Evolutionary conservation across 2,888 invertebrate genomes (phyloP).

Genomic region (Drosophila formosana): DNA sequence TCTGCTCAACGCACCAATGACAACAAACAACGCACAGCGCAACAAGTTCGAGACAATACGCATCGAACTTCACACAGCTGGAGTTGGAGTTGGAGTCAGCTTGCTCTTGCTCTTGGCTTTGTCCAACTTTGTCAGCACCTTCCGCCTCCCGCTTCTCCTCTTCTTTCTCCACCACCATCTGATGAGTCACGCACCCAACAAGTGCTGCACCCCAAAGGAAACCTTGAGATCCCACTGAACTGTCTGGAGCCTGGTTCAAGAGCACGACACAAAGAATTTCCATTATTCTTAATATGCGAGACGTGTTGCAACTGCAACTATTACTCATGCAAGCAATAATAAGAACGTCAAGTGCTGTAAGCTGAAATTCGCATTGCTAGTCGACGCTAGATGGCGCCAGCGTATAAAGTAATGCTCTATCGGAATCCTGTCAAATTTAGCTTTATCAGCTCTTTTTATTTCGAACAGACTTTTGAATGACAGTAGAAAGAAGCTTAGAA

Average conservation of each 20-base stretch:
- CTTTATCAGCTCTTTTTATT: no score
- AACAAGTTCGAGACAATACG: neutral
- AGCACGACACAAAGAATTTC: constrained; percentile 36
- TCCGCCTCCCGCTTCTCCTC: neutral
- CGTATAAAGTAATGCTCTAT: neutral
- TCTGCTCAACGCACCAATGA: neutral
- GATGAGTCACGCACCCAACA: constrained; percentile 36
- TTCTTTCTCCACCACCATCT: constrained; percentile 20
- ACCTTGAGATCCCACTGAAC: constrained; percentile 30
- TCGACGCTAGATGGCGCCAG: constrained; percentile 3
- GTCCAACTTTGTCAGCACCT: neutral
- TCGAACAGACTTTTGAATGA: no score
- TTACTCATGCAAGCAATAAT: constrained; percentile 6
- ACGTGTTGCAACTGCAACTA: constrained; percentile 16
- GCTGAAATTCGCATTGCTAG: neutral
- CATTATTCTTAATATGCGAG: neutral
- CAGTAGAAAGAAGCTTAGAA: no score
- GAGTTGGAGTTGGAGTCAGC: neutral
- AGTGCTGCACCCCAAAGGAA: constrained; percentile 39
- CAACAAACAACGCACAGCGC: neutral
- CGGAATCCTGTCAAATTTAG: neutral
- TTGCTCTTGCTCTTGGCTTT: neutral
- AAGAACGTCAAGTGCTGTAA: neutral
- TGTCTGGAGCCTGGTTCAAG: constrained; percentile 25
- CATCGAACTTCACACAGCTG: neutral